Evolutionary conservation across 2,888 invertebrate genomes (phyloP).

Genomic region (Nebria brevicollis): DNA sequence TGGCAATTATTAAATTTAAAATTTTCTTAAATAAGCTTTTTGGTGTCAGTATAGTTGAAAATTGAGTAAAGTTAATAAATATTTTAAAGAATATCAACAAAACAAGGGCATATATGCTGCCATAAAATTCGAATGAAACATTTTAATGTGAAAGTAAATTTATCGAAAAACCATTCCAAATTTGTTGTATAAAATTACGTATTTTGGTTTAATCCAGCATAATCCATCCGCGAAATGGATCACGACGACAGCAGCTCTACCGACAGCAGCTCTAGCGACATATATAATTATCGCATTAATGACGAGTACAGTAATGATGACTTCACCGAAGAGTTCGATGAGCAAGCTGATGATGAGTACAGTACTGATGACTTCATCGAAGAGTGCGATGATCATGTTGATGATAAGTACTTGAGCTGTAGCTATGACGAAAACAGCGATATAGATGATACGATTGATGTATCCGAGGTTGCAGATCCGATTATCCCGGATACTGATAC

Average conservation of each 20-base stretch:
- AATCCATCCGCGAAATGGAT: background rate
- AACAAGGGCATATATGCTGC: background rate
- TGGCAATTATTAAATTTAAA: background rate
- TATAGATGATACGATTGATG: background rate
- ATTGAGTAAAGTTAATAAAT: background rate
- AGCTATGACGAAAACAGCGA: background rate
- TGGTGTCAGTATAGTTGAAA: background rate
- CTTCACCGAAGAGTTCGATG: background rate
- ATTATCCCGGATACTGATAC: background rate
- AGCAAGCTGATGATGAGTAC: background rate
- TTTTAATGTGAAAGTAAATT: background rate
- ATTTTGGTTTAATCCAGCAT: too few relatives aligned
- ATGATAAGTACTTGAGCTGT: background rate
- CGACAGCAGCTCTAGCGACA: background rate
- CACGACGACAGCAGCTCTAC: background rate
- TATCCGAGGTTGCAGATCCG: background rate
- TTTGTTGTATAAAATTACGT: too few relatives aligned
- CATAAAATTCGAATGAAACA: background rate
- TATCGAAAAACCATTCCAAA: background rate
- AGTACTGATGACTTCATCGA: background rate
- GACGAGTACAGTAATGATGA: too few relatives aligned
- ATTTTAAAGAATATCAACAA: background rate
- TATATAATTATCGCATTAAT: background rate
- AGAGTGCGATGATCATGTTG: background rate
- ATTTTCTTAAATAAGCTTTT: background rate